These are phyloP conservation scores for Bombus cullumanus DNA, from an alignment of 1,140 invertebrate genomes.

Conservation along the genomic window DNA sequence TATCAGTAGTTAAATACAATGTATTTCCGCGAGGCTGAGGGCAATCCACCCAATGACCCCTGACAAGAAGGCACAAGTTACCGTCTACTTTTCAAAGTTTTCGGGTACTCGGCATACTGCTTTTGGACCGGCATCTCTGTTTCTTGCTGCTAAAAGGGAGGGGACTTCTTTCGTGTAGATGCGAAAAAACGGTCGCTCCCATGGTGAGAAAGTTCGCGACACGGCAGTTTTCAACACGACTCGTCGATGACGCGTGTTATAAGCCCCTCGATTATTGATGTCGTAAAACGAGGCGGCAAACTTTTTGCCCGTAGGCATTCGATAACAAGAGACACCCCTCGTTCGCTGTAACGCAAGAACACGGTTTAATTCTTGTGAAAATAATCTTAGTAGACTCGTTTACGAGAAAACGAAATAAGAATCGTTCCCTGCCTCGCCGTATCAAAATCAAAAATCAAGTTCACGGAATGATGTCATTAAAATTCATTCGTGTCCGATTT, in stretches of 20 bases:
- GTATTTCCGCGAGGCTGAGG: neutral
- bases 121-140: neutral
- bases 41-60: neutral
- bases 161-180: conserved; percentile 37
- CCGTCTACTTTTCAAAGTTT: conserved; percentile 12
- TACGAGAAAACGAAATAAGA: neutral
- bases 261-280: conserved; percentile 49
- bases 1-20: neutral
- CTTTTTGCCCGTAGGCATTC: conserved; percentile 12
- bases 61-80: conserved; percentile 10
- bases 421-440: neutral
- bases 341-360: neutral
- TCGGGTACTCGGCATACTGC: neutral
- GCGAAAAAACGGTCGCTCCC: neutral
- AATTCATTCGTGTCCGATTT: conserved; percentile 11
- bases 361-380: conserved; percentile 6
- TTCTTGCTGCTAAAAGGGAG: conserved; percentile 29
- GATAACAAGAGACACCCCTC: neutral
- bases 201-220: conserved; percentile 37
- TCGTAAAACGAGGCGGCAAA: conserved; percentile 12
- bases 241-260: conserved; percentile 3
- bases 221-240: conserved; percentile 37
- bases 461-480: neutral
- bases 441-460: neutral
- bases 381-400: neutral